Evolutionary conservation across 1,140 invertebrate species (phyloP), one percentile per base, ranked within the genome.

Genomic region (Drosophila sechellia): DNA sequence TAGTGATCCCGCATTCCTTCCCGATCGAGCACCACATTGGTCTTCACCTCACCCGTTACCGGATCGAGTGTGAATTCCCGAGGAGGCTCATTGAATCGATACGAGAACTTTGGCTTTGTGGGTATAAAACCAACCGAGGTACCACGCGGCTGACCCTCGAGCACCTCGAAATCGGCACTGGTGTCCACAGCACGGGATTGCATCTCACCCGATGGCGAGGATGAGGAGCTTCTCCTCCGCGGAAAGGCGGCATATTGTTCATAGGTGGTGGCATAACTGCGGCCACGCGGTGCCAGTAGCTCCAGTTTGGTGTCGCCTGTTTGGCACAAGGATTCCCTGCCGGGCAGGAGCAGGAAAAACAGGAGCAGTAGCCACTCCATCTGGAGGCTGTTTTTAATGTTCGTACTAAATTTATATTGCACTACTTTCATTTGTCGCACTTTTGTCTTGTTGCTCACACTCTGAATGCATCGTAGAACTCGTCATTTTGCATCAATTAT

Each of bases 11-110:
- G 95, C 50, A 97, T 93, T 4, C 94, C 94, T 91, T 98, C 97
- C 4, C 97, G 93, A 92, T 98, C 97, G 35, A 98, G 93, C 13
- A 97, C 93, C 25, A 95, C 94, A 55, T 95, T 95, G 0, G 97
- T 98, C 74, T 94, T 94, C 27, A 98, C 97, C 90, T 97, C 95
- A 10, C 97, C 97, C 1, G 95, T 96, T 3, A 95, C 94, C 0
- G 95, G 94, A 91, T 98, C 97, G 40, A 98, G 92, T 10, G 93
- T 93, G 87, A 98, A 98, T 90, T 98, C 96, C 63, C 95, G 94
- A 0, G 97, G 96, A 11, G 96, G 95, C 91, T 98, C 97, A 92
- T 98, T 98, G 92, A 98, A 98, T 39, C 97, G 94, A 87, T 98
- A 98, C 0, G 96, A 97, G 92, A 98, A 98, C 63, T 96, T 96